phyloP scores from a whole-genome alignment of 2,797 vertebrate genomes.

The Pyrrhura leucotis region DNA sequence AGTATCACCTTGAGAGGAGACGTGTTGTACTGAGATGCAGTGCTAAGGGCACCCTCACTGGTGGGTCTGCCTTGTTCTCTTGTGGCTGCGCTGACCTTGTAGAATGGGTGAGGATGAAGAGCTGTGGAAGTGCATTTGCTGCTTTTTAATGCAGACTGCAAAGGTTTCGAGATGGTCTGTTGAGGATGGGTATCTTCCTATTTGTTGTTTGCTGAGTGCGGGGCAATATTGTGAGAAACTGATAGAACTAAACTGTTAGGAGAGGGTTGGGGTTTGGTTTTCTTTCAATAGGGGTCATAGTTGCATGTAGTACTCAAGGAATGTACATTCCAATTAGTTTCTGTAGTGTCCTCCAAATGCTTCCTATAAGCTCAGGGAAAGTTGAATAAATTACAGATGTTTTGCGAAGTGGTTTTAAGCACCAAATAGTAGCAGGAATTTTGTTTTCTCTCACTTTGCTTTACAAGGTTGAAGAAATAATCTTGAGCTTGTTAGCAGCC shows the following conservation, averaged over 20 bases:
- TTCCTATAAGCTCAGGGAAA: background rate
- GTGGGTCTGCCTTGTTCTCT: background rate
- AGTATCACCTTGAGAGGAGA: background rate
- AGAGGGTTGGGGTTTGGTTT: background rate
- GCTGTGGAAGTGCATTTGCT: background rate
- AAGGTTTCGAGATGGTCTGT: background rate
- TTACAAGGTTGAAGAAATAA: background rate
- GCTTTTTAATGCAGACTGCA: background rate
- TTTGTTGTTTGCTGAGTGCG: background rate
- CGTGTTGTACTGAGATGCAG: accelerated
- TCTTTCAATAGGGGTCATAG: background rate
- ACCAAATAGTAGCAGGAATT: background rate
- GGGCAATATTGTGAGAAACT: background rate
- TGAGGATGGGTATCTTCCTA: background rate
- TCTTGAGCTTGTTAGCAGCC: background rate
- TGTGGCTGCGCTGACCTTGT: accelerated
- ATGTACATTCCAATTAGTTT: background rate
- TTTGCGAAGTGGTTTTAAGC: background rate
- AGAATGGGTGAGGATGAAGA: background rate
- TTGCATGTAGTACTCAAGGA: background rate
- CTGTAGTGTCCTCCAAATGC: background rate
- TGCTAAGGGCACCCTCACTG: accelerated
- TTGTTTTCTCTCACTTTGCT: background rate
- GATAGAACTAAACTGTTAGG: background rate
- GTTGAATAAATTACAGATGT: background rate